Evolutionary conservation across 2,113 vertebrate genomes (phyloP).

Genomic region (Pundamilia nyererei): DNA sequence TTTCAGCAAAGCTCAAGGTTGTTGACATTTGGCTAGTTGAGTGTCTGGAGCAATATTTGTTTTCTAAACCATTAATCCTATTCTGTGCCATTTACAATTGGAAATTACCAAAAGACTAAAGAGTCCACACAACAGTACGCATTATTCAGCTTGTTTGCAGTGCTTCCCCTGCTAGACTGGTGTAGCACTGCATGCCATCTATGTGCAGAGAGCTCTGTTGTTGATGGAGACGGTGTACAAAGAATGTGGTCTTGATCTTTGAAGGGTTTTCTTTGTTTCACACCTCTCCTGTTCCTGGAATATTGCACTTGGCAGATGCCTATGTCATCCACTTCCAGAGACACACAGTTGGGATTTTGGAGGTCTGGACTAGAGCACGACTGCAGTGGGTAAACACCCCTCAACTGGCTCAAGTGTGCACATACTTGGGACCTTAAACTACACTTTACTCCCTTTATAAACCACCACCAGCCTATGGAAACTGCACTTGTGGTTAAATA

Average conservation of each 20-base stretch:
- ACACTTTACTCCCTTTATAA: neutral
- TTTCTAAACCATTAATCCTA: neutral
- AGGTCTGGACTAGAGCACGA: neutral
- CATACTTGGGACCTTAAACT: neutral
- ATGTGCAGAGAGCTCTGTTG: neutral
- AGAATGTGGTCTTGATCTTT: neutral
- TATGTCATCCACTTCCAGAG: neutral
- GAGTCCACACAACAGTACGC: neutral
- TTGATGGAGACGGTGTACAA: neutral
- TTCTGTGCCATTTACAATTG: neutral
- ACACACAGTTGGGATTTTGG: neutral
- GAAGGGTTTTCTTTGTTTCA: neutral
- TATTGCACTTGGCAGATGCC: neutral
- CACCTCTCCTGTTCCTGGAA: fast-evolving
- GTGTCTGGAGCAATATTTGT: neutral
- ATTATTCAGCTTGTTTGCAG: neutral
- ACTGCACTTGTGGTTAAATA: neutral
- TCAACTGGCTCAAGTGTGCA: neutral
- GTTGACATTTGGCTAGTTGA: neutral
- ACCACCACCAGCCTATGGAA: neutral
- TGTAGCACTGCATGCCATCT: neutral
- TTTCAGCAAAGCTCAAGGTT: neutral
- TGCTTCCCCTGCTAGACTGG: neutral
- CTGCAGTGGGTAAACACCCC: neutral
- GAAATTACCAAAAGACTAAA: neutral